These are phyloP conservation scores for Gopherus evgoodei DNA, from an alignment of 2,113 vertebrate genomes.

Conservation along the genomic window DNA sequence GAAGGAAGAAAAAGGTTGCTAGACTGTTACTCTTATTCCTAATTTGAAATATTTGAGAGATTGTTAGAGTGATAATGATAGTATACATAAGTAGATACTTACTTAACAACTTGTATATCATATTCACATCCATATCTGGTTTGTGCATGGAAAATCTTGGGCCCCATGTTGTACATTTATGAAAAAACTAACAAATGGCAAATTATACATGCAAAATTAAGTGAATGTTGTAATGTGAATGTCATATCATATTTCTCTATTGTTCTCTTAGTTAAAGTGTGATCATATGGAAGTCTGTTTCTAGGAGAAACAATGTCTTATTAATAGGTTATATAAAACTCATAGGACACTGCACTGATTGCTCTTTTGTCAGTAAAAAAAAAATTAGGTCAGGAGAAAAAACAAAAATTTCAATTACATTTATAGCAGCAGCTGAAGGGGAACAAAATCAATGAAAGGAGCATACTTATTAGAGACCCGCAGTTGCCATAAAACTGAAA, in stretches of 20 bases:
- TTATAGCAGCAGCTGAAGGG: conserved; percentile 82
- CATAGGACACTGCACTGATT: conserved; percentile 57
- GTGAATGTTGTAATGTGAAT: conserved; percentile 6
- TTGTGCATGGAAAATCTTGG: background rate
- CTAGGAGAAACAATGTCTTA: conserved; percentile 58
- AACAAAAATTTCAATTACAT: conserved; percentile 82
- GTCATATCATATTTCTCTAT: background rate
- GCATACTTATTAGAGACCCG: conserved; percentile 84
- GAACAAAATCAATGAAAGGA: conserved; percentile 86
- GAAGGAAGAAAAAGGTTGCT: background rate
- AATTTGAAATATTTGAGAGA: background rate
- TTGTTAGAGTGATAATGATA: background rate
- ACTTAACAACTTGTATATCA: rapidly evolving
- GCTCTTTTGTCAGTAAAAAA: conserved; percentile 53
- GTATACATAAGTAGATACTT: background rate
- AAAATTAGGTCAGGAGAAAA: conserved; percentile 61
- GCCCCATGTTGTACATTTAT: background rate
- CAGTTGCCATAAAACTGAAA: conserved; percentile 84
- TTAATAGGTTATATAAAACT: conserved; percentile 61
- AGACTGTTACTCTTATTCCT: background rate
- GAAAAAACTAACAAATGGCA: background rate
- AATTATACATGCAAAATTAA: background rate
- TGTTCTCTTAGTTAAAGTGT: background rate
- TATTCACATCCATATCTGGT: background rate
- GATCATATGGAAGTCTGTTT: conserved; percentile 26